These are phyloP conservation scores for Lepidurus arcticus DNA, from an alignment of 1,140 invertebrate species.

Conservation along the genomic window DNA sequence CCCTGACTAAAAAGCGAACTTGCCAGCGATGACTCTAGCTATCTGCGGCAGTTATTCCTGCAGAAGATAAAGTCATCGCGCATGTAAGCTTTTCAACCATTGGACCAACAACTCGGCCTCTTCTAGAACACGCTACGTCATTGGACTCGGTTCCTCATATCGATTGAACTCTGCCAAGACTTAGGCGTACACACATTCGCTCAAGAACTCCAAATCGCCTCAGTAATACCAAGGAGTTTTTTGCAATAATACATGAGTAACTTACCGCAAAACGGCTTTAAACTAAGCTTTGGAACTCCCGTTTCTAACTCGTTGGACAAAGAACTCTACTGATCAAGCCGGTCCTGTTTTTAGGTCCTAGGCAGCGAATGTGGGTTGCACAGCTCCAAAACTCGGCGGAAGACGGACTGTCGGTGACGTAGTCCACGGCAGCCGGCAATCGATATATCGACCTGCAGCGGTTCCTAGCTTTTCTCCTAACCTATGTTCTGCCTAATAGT, in stretches of 20 bases:
- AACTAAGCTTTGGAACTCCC: no score
- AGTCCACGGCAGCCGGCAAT: neutral
- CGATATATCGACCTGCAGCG: slow-evolving; percentile 1
- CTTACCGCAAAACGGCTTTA: no score
- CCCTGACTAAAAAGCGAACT: neutral
- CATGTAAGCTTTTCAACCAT: slow-evolving; percentile 22
- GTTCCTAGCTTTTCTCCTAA: neutral
- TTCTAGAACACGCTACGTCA: slow-evolving; percentile 12
- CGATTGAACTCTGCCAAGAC: slow-evolving; percentile 12
- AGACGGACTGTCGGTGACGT: slow-evolving; percentile 7
- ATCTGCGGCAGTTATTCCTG: slow-evolving; percentile 18
- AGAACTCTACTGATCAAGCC: no score
- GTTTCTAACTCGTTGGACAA: no score
- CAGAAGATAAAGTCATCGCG: slow-evolving; percentile 21
- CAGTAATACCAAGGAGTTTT: neutral
- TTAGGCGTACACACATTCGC: neutral
- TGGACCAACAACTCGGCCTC: slow-evolving; percentile 13
- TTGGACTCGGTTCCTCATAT: slow-evolving; percentile 15
- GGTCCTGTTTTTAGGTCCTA: neutral
- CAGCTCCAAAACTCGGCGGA: neutral
- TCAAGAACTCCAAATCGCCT: neutral
- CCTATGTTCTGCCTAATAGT: neutral
- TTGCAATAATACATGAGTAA: neutral
- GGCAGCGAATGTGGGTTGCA: neutral
- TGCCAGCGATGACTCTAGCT: neutral